Evolutionary conservation across 2,888 invertebrate species (phyloP).

Genomic region (Pristionchus entomophagus): DNA sequence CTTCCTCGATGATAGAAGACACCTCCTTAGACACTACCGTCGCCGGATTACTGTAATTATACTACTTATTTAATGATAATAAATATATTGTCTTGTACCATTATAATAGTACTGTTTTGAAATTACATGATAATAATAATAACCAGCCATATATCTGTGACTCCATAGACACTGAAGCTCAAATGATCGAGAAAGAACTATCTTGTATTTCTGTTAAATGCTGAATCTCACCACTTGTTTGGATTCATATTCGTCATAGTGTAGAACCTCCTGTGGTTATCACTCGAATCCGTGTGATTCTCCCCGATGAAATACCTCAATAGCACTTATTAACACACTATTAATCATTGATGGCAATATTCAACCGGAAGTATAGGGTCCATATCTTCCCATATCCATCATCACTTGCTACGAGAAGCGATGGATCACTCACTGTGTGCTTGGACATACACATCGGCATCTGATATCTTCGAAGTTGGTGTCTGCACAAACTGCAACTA

Average conservation of each 20-base stretch:
- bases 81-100: background rate
- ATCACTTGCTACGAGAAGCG: background rate
- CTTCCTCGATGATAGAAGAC: slow-evolving; percentile 61
- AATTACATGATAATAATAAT: too few relatives aligned
- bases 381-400: background rate
- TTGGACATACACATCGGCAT: slow-evolving; percentile 74
- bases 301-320: slow-evolving; percentile 43
- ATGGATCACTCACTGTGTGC: slow-evolving; percentile 53
- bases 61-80: background rate
- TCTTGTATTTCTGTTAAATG: background rate
- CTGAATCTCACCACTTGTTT: slow-evolving; percentile 61
- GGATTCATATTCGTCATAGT: slow-evolving; percentile 72
- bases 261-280: slow-evolving; percentile 68
- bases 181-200: too few relatives aligned
- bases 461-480: slow-evolving; percentile 74
- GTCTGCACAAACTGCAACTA: slow-evolving; percentile 53
- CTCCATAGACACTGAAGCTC: too few relatives aligned
- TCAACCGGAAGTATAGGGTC: too few relatives aligned
- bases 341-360: too few relatives aligned
- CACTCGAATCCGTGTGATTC: slow-evolving; percentile 50
- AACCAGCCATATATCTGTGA: too few relatives aligned
- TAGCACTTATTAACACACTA: background rate
- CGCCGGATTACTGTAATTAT: slow-evolving; percentile 66
- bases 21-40: slow-evolving; percentile 70
- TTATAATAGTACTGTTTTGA: too few relatives aligned